A percentile compares a stretch with the other conserved stretches of the same genome.
Evolutionary conservation across 1,140 invertebrate species (phyloP).

Genomic region (Bombus vancouverensis): DNA sequence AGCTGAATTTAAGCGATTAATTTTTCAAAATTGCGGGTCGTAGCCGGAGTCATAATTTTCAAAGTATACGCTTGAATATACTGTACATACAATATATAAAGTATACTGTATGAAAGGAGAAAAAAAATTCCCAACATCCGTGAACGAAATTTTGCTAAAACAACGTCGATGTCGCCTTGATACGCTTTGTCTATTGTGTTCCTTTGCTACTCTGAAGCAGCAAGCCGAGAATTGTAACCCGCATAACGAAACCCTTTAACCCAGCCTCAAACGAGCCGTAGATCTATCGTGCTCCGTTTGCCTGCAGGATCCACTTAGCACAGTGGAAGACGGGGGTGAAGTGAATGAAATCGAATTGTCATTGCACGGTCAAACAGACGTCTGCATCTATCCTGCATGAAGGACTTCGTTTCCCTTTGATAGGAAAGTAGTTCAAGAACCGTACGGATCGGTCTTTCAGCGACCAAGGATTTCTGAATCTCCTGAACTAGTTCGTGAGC

Average conservation of each 20-base stretch:
- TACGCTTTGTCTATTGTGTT: background rate
- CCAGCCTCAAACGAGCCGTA: conserved; percentile 30
- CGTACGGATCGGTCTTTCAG: background rate
- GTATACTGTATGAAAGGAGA: background rate
- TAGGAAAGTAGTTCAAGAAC: conserved; percentile 41
- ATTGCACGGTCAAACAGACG: conserved; percentile 50
- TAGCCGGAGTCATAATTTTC: too few species aligned
- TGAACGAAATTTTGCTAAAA: background rate
- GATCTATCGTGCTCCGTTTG: conserved; percentile 44
- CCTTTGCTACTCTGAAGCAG: background rate
- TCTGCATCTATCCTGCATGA: conserved; percentile 1
- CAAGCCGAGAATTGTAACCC: too few species aligned
- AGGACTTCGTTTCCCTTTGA: conserved; percentile 31
- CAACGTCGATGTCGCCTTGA: background rate
- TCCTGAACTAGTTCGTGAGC: background rate
- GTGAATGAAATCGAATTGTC: conserved; percentile 49
- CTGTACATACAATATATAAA: too few species aligned
- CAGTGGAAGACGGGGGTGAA: conserved; percentile 11
- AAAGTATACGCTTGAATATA: background rate
- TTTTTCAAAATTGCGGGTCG: too few species aligned
- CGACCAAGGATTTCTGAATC: background rate
- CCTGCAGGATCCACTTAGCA: conserved; percentile 34
- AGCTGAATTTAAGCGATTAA: too few species aligned
- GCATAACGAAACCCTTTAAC: conserved; percentile 38
- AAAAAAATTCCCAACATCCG: rapidly evolving